phyloP scores from a whole-genome alignment of 2,888 invertebrate genomes.

The Synergus japonicus region DNA sequence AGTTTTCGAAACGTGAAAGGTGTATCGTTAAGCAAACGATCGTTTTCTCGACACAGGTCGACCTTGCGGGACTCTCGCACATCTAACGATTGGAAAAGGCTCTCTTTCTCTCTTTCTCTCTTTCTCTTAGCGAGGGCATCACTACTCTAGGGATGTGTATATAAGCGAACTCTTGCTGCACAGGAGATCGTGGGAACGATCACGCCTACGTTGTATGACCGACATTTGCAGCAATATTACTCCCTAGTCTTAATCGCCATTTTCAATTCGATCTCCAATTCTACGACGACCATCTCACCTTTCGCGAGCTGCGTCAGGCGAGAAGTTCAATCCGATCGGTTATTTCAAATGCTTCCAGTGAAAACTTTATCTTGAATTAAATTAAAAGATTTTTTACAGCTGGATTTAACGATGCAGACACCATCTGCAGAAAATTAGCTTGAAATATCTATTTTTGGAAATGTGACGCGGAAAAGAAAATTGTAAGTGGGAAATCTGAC shows the following conservation, averaged over 20 bases:
- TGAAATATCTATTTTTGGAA: not conserved
- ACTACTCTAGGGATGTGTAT: slow-evolving; percentile 20
- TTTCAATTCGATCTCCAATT: slow-evolving; percentile 40
- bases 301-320: slow-evolving; percentile 19
- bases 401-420: slow-evolving; percentile 3
- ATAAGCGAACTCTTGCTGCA: slow-evolving; percentile 44
- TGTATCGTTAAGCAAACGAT: slow-evolving; percentile 20
- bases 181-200: slow-evolving; percentile 61
- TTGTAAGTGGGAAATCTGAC: not conserved
- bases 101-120: slow-evolving; percentile 7
- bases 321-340: slow-evolving; percentile 39
- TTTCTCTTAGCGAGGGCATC: slow-evolving; percentile 17
- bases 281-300: slow-evolving; percentile 38
- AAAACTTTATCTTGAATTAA: slow-evolving; percentile 20
- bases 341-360: slow-evolving; percentile 32
- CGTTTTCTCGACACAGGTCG: slow-evolving; percentile 29
- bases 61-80: slow-evolving; percentile 33
- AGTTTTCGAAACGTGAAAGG: slow-evolving; percentile 21
- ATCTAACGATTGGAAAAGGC: slow-evolving; percentile 42
- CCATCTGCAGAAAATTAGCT: not conserved
- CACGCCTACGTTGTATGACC: slow-evolving; percentile 56
- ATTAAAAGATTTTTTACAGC: slow-evolving; percentile 20
- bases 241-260: slow-evolving; percentile 39
- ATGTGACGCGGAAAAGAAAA: not conserved
- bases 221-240: slow-evolving; percentile 52